phyloP scores from a whole-genome alignment of 2,888 invertebrate genomes.

The Epiblema foenella region DNA sequence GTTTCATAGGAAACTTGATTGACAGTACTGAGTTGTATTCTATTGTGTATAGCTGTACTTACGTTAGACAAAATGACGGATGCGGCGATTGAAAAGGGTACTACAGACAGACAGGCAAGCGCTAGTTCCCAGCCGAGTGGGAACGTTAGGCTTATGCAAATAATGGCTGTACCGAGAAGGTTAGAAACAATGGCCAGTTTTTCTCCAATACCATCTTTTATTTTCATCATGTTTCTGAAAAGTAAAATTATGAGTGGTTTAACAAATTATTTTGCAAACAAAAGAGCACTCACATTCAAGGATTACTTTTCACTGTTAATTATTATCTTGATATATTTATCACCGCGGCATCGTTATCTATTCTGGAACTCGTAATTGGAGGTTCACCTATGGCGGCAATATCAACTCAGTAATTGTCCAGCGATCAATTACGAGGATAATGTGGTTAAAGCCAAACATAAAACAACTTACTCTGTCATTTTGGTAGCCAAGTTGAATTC shows the following conservation, averaged over 20 bases:
- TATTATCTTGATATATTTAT: no score
- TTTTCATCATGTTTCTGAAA: constrained; percentile 88
- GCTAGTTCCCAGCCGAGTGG: constrained; percentile 94
- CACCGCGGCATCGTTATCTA: no score
- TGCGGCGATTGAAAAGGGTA: constrained; percentile 90
- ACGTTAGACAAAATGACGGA: constrained; percentile 91
- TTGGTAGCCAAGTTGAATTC: constrained; percentile 89
- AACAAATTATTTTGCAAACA: background rate
- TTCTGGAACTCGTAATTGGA: no score
- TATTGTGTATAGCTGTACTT: constrained; percentile 51
- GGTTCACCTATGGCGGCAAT: no score
- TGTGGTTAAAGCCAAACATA: no score
- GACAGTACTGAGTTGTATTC: no score
- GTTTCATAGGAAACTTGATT: no score
- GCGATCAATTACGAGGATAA: background rate
- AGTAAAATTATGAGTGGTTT: background rate
- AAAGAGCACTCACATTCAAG: no score
- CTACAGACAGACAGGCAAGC: constrained; percentile 90
- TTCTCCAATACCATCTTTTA: constrained; percentile 94
- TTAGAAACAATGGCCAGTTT: constrained; percentile 91
- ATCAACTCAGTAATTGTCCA: no score
- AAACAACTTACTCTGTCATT: constrained; percentile 88
- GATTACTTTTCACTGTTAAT: no score
- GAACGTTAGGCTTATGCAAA: constrained; percentile 89
- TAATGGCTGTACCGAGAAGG: constrained; percentile 88